Conservation (phyloP, 1,140 invertebrate species). For the Cyclina sinensis region DNA sequence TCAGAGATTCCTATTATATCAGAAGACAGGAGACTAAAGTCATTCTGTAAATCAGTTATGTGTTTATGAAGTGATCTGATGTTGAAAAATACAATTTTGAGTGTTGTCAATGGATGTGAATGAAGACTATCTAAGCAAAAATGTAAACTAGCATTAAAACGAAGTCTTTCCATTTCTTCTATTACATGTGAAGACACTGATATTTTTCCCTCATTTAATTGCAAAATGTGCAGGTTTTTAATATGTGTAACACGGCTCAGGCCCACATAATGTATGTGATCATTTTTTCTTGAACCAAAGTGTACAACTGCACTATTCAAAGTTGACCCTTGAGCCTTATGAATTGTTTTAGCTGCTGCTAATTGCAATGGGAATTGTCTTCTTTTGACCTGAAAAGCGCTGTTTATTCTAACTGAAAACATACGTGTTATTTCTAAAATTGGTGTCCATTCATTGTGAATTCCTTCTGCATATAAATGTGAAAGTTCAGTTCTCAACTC, state of each 20-base stretch:
- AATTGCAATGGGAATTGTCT: conserved; percentile 56
- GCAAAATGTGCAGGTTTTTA: conserved; percentile 8
- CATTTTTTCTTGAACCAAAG: conserved; percentile 47
- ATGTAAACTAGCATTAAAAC: background rate
- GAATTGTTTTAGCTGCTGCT: conserved; percentile 59
- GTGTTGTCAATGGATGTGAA: background rate
- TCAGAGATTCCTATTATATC: background rate
- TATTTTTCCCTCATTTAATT: conserved; percentile 51
- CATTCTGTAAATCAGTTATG: conserved; percentile 8
- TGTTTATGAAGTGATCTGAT: conserved; percentile 6
- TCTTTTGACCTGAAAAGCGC: background rate
- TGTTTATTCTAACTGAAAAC: conserved; percentile 11
- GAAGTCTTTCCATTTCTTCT: conserved; percentile 48
- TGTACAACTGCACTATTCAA: conserved; percentile 51
- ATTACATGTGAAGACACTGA: conserved; percentile 27
- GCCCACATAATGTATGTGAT: conserved; percentile 67
- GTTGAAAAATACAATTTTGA: conserved; percentile 37
- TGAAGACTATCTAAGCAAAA: background rate
- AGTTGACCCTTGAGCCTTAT: conserved; percentile 65
- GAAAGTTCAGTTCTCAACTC: background rate
- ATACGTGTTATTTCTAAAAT: conserved; percentile 31
- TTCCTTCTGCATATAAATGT: background rate
- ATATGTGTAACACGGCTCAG: conserved; percentile 56
- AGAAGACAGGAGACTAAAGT: background rate
- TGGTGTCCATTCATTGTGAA: conserved; percentile 10